These are phyloP conservation scores for Pachyramphus minor DNA, from an alignment of 2,113 vertebrate species.

Conservation along the genomic window DNA sequence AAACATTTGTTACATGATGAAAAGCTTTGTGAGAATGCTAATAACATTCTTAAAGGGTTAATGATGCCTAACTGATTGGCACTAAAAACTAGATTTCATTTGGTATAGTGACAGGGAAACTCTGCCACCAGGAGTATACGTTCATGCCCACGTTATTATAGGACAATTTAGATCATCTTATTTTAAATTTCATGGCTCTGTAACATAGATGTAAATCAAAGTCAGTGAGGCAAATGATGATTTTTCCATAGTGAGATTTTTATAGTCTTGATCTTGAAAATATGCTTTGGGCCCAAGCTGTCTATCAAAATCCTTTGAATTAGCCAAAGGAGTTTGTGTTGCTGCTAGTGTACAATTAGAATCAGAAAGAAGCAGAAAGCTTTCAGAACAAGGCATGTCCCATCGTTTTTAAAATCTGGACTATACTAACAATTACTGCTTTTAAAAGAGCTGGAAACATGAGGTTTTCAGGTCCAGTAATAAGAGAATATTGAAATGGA, in stretches of 20 bases:
- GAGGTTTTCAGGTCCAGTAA: neutral
- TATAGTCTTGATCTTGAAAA: constrained; percentile 45
- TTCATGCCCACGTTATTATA: constrained; percentile 54
- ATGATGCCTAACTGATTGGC: constrained; percentile 49
- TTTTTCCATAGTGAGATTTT: constrained; percentile 42
- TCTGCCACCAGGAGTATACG: neutral
- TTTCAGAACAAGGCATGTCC: neutral
- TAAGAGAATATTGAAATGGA: neutral
- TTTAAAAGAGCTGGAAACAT: neutral
- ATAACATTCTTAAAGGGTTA: constrained; percentile 56
- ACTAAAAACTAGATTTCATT: constrained; percentile 54
- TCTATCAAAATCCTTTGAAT: neutral
- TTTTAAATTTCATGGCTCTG: constrained; percentile 54
- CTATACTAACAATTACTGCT: neutral
- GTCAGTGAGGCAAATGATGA: constrained; percentile 47
- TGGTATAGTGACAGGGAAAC: constrained; percentile 11
- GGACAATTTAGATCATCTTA: constrained; percentile 51
- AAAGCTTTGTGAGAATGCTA: constrained; percentile 37
- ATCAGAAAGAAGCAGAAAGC: constrained; percentile 9
- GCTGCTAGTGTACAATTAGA: neutral
- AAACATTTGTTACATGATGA: constrained; percentile 40
- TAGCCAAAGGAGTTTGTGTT: neutral
- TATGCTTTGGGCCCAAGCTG: neutral
- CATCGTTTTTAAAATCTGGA: neutral
- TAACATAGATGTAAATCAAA: constrained; percentile 65